Conservation (phyloP, 2,888 invertebrate genomes). For the Galerucella nymphaeae region DNA sequence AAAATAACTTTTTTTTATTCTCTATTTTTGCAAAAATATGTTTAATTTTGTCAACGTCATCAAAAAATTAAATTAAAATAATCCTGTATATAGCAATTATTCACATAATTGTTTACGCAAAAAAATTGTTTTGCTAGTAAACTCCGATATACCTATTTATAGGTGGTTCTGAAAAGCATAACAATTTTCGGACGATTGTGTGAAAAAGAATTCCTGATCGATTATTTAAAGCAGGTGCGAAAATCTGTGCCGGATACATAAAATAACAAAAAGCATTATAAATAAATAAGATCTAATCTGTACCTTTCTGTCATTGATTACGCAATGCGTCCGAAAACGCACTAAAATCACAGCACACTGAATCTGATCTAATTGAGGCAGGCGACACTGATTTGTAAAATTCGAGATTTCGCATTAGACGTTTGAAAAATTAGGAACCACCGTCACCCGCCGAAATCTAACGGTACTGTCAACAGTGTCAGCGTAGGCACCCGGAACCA, state of each 20-base stretch:
- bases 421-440: slow-evolving; percentile 30
- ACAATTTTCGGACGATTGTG: not conserved
- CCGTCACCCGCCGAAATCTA: slow-evolving; percentile 31
- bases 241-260: not conserved
- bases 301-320: slow-evolving; percentile 60
- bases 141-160: too few species aligned
- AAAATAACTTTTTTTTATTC: too few species aligned
- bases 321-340: slow-evolving; percentile 55
- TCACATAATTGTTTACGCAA: too few species aligned
- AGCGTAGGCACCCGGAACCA: slow-evolving; percentile 34
- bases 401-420: slow-evolving; percentile 29
- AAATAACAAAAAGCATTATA: slow-evolving; percentile 9
- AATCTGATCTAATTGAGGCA: slow-evolving; percentile 21
- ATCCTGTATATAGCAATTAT: too few species aligned
- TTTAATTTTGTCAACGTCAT: too few species aligned
- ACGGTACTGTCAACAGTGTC: slow-evolving; percentile 34
- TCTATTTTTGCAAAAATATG: too few species aligned
- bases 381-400: slow-evolving; percentile 30
- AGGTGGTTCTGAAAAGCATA: not conserved
- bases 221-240: not conserved
- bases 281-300: slow-evolving; percentile 28
- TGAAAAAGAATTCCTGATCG: not conserved
- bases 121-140: too few species aligned
- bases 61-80: too few species aligned
- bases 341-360: slow-evolving; percentile 43